Conservation (phyloP, 2,113 vertebrate genomes). For the Equus przewalskii region DNA sequence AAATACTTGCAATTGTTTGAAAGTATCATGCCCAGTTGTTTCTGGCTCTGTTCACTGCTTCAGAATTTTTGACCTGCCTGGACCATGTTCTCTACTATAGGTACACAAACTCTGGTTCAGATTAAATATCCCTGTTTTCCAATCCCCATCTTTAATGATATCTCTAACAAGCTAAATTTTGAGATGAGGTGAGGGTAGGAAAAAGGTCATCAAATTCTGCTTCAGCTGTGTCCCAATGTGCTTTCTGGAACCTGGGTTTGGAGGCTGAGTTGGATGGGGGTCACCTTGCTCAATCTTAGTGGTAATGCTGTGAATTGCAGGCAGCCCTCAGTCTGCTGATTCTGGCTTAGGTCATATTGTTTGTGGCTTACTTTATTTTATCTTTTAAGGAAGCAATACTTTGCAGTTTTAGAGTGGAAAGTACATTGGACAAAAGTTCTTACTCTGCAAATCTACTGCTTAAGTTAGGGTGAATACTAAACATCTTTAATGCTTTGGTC, state of each 20-base stretch:
- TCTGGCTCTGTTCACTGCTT: neutral
- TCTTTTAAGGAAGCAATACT: constrained; percentile 67
- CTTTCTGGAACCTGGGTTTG: neutral
- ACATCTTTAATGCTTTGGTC: constrained; percentile 57
- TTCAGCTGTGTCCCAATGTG: neutral
- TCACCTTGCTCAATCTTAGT: neutral
- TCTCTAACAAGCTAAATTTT: constrained; percentile 11
- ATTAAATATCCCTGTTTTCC: neutral
- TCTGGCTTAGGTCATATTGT: constrained; percentile 50
- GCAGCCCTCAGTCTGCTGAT: constrained; percentile 16
- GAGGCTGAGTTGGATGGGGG: neutral
- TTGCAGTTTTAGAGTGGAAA: constrained; percentile 68
- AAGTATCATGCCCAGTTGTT: neutral
- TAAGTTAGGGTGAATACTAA: constrained; percentile 44
- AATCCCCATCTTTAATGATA: neutral
- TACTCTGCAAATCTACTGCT: constrained; percentile 17
- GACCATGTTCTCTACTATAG: neutral
- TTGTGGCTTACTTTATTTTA: constrained; percentile 60
- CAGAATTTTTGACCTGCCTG: neutral
- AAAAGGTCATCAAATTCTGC: neutral
- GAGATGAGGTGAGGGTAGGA: constrained; percentile 24
- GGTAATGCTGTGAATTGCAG: neutral
- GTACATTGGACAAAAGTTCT: constrained; percentile 46
- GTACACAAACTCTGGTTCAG: neutral
- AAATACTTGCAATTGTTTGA: constrained; percentile 47